phyloP scores from a whole-genome alignment of 1,140 invertebrate genomes.

The Pachyrhynchus sulphureomaculatus region DNA sequence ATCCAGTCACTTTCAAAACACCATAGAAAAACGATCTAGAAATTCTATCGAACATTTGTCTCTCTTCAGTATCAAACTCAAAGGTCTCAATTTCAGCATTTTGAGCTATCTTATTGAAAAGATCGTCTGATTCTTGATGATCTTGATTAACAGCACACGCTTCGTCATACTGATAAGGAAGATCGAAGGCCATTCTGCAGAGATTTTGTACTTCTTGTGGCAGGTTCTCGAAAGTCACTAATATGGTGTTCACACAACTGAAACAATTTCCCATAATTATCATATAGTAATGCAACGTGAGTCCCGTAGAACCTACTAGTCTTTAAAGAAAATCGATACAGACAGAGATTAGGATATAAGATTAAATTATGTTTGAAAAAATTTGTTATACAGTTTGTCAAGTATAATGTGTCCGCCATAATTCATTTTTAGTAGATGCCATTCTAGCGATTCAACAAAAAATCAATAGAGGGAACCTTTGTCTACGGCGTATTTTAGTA shows the following conservation, averaged over 20 bases:
- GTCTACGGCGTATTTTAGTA: too few species aligned
- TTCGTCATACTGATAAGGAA: slow-evolving; percentile 45
- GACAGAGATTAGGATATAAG: too few species aligned
- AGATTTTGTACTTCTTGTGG: slow-evolving; percentile 31
- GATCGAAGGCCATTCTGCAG: slow-evolving; percentile 40
- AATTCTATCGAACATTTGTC: slow-evolving; percentile 55
- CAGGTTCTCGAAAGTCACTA: slow-evolving; percentile 34
- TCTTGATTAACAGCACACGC: slow-evolving; percentile 40
- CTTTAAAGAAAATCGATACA: too few species aligned
- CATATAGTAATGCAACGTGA: too few species aligned
- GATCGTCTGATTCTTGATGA: slow-evolving; percentile 17
- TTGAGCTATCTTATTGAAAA: slow-evolving; percentile 47
- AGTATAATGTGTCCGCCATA: too few species aligned
- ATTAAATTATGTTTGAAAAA: too few species aligned
- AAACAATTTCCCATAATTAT: too few species aligned
- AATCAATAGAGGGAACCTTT: too few species aligned
- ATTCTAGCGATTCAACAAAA: too few species aligned
- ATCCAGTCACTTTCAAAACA: slow-evolving; percentile 58
- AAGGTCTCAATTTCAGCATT: slow-evolving; percentile 52
- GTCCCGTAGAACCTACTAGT: too few species aligned
- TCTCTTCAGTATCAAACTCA: slow-evolving; percentile 46
- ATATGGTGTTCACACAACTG: slow-evolving; percentile 22
- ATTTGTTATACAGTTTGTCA: too few species aligned
- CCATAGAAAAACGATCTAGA: slow-evolving; percentile 57
- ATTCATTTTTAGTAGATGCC: too few species aligned